Evolutionary conservation across 2,113 vertebrate species (phyloP).

Genomic region (Embiotoca jacksoni): DNA sequence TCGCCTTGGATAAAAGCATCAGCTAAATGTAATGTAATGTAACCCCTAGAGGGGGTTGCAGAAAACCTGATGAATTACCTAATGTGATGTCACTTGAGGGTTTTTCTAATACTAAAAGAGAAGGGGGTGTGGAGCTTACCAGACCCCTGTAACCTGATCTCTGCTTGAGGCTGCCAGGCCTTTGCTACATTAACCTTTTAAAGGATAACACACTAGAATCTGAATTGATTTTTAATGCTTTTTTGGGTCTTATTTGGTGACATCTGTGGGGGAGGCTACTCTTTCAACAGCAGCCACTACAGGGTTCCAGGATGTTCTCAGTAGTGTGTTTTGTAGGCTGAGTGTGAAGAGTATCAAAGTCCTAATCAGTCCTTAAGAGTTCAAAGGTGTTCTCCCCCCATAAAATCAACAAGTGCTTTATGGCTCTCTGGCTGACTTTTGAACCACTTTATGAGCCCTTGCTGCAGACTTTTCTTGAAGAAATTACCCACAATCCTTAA

Average conservation of each 20-base stretch:
- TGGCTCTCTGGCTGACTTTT: constrained; percentile 12
- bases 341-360: constrained; percentile 1
- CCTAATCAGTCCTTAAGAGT: constrained; percentile 1
- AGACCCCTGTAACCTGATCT: neutral
- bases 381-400: neutral
- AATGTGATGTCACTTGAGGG: neutral
- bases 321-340: neutral
- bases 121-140: no score
- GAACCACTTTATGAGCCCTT: constrained; percentile 1
- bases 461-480: constrained; percentile 1
- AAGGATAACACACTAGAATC: neutral
- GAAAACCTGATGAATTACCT: neutral
- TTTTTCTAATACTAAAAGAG: neutral
- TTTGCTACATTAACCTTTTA: neutral
- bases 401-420: constrained; percentile 24
- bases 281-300: neutral
- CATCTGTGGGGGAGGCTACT: neutral
- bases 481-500: neutral
- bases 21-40: no score
- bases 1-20: no score
- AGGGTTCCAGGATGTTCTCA: neutral
- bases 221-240: neutral
- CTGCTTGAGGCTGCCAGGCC: neutral
- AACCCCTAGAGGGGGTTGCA: neutral
- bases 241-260: neutral